These are phyloP conservation scores for Lates japonicus DNA, from an alignment of 2,797 vertebrate genomes.

Conservation along the genomic window DNA sequence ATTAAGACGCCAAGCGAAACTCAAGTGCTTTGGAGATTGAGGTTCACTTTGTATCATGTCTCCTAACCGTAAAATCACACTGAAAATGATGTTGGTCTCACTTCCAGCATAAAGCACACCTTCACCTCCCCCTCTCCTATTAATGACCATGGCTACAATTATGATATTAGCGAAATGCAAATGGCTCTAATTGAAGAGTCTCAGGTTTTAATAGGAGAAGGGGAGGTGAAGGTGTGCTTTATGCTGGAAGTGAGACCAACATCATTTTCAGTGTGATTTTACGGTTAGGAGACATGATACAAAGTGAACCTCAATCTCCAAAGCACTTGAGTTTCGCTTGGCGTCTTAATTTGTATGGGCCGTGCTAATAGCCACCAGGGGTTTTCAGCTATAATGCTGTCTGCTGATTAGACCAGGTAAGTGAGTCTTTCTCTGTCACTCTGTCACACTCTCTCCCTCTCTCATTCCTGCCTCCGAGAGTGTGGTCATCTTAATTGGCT, in stretches of 20 bases:
- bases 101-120: slow-evolving; percentile 80
- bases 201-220: slow-evolving; percentile 84
- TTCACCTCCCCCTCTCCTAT: slow-evolving; percentile 78
- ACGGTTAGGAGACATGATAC: slow-evolving; percentile 85
- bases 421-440: slow-evolving; percentile 48
- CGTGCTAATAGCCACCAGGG: slow-evolving; percentile 85
- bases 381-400: slow-evolving; percentile 79
- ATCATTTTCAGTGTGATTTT: slow-evolving; percentile 81
- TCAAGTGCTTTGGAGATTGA: slow-evolving; percentile 87
- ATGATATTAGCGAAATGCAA: slow-evolving; percentile 90
- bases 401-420: slow-evolving; percentile 85
- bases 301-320: slow-evolving; percentile 85
- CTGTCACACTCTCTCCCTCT: slow-evolving; percentile 9
- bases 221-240: slow-evolving; percentile 81
- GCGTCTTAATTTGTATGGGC: slow-evolving; percentile 87
- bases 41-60: slow-evolving; percentile 84
- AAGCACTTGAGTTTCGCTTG: slow-evolving; percentile 88
- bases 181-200: slow-evolving; percentile 89
- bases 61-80: slow-evolving; percentile 83
- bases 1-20: slow-evolving; percentile 89
- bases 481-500: slow-evolving; percentile 87
- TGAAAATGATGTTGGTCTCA: slow-evolving; percentile 82
- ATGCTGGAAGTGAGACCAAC: slow-evolving; percentile 80
- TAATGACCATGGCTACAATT: slow-evolving; percentile 88
- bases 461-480: slow-evolving; percentile 57